Evolutionary conservation across 2,797 vertebrate genomes (phyloP).

Genomic region (Hippocampus kuda): DNA sequence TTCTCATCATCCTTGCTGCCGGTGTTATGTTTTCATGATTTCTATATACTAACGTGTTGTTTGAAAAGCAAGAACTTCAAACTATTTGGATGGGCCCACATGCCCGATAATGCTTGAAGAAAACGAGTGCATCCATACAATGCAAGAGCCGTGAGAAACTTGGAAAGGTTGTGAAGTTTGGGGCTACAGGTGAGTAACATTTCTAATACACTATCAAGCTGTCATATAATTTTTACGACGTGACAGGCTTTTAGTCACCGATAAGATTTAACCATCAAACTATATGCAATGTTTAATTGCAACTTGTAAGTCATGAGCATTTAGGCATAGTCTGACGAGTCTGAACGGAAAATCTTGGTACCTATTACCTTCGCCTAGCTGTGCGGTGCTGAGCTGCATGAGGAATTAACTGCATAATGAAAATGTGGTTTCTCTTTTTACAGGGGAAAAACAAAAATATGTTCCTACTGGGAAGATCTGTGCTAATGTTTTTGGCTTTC

Average conservation of each 20-base stretch:
- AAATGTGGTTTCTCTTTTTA: background rate
- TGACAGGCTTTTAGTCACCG: background rate
- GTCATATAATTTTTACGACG: background rate
- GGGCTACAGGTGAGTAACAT: constrained; percentile 29
- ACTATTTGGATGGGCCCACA: too few relatives aligned
- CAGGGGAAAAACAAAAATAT: constrained; percentile 44
- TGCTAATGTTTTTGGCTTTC: constrained; percentile 42
- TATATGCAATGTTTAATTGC: background rate
- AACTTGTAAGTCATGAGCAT: background rate
- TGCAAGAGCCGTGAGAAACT: constrained; percentile 51
- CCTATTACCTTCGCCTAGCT: background rate
- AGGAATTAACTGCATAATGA: background rate
- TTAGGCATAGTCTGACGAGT: background rate
- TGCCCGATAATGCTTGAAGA: background rate
- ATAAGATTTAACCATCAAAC: background rate
- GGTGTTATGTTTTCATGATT: too few relatives aligned
- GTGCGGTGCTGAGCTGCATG: background rate
- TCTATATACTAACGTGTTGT: too few relatives aligned
- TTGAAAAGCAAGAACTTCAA: too few relatives aligned
- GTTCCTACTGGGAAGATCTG: constrained; percentile 18
- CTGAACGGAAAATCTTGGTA: background rate
- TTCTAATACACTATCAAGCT: background rate
- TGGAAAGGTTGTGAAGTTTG: constrained; percentile 12
- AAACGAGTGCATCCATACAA: constrained; percentile 30
- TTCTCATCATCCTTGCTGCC: too few relatives aligned